Percentiles rank a stretch among this genome's conserved stretches.
These are phyloP conservation scores for Alligator mississippiensis DNA, from an alignment of 2,113 vertebrate genomes.

Conservation along the genomic window DNA sequence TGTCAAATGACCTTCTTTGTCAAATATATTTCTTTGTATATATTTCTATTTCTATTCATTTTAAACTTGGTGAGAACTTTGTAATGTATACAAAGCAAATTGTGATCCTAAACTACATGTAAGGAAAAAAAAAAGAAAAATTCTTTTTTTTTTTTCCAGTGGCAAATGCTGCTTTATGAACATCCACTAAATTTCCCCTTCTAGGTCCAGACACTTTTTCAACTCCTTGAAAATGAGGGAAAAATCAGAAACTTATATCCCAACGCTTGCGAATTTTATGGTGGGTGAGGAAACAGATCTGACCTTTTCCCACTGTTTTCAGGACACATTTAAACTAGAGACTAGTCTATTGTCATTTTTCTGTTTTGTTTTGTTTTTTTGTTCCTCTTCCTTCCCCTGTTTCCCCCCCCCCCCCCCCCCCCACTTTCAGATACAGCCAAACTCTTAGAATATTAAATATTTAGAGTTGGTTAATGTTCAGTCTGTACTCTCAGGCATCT, in stretches of 20 bases:
- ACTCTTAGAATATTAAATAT: not conserved
- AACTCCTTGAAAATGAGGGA: not conserved
- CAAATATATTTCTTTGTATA: too few relatives aligned
- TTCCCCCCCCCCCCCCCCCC: rapidly evolving
- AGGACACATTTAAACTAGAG: not conserved
- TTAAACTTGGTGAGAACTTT: too few relatives aligned
- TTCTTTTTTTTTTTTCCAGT: not conserved
- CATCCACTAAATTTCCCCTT: not conserved
- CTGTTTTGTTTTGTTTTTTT: not conserved
- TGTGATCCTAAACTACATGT: not conserved
- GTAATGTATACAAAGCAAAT: not conserved
- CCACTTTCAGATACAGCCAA: not conserved
- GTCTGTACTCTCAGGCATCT: not conserved
- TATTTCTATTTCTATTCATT: too few relatives aligned
- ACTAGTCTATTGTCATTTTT: not conserved
- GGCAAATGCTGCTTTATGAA: not conserved
- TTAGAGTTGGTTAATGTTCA: not conserved
- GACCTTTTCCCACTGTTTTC: not conserved
- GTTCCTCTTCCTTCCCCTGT: too few relatives aligned
- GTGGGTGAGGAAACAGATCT: not conserved
- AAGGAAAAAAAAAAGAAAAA: not conserved
- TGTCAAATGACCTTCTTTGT: too few relatives aligned
- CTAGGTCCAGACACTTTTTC: too few relatives aligned
- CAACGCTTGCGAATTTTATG: not conserved
- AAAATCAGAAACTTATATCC: not conserved